Evolutionary conservation across 1,140 invertebrate genomes (phyloP), one percentile per base, ranked within the genome.

Genomic region (Anastrepha obliqua): DNA sequence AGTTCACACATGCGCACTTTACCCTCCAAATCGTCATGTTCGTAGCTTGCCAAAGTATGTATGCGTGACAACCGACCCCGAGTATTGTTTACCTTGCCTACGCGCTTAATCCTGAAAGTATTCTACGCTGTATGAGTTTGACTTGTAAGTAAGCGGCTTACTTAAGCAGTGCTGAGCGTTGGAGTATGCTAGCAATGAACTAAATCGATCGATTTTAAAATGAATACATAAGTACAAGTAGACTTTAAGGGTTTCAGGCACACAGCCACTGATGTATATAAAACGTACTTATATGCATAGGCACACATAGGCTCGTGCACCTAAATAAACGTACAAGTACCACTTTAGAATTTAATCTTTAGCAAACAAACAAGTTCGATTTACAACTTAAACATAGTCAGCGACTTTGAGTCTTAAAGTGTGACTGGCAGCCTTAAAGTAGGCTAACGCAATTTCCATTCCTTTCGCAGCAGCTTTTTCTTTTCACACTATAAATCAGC

Each of bases 91-190:
- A 81, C 74, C 13, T 81, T 42, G 67, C 67, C 67, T 74, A 74
- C 67, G 67, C 67, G 67, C 47, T 81, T 81, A 81, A 81, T 81
- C 74, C 74, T 55, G 29, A 81, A 81, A 81, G 74, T 81, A 81
- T 81, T 47, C 74, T 81, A 58, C 9, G 9, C 74, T 20, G n/a
- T 20, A 55, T 55, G 47, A 81, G 74, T 17, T 81, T 29, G 74
- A 81, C 74, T 81, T 81, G 74, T 81, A 81, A 29, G 74, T 81
- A 81, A 81, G 74, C 47, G 17, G 74, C 74, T 81, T 81, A 81
- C 47, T 81, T 55, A 81, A 55, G 74, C 47, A 81, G 17, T 3
- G 39, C n/a, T 81, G 47, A 55, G 17, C 20, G 39, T 15, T 81
- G 17, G 64, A 62, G 39, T 39, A 15, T 67, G 8, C 5, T 13